These are phyloP conservation scores for Pyrrhia umbra DNA, from an alignment of 2,888 invertebrate species.

Conservation along the genomic window DNA sequence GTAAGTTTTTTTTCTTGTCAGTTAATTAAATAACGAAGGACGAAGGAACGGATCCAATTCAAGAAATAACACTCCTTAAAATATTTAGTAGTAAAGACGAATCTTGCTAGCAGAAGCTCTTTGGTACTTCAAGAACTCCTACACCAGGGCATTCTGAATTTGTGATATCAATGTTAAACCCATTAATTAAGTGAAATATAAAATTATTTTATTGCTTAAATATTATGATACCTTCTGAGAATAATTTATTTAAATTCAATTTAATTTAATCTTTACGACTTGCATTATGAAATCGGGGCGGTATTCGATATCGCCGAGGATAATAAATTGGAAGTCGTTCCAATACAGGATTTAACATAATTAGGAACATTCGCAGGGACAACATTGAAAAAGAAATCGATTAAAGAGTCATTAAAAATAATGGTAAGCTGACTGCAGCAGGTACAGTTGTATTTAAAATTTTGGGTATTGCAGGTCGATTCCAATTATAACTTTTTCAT, in stretches of 20 bases:
- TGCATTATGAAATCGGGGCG: slow-evolving; percentile 23
- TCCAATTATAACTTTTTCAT: neutral
- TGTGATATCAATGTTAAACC: too few species aligned
- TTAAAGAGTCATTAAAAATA: slow-evolving; percentile 40
- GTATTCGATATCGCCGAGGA: slow-evolving; percentile 4
- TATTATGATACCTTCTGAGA: neutral
- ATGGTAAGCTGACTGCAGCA: neutral
- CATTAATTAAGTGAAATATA: too few species aligned
- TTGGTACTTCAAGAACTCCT: too few species aligned
- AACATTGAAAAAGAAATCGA: slow-evolving; percentile 8
- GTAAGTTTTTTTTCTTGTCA: neutral
- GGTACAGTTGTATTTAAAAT: neutral
- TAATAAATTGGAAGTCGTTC: slow-evolving; percentile 36
- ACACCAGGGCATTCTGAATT: too few species aligned
- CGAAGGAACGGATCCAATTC: neutral
- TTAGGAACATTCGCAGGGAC: slow-evolving; percentile 16
- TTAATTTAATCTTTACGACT: slow-evolving; percentile 33
- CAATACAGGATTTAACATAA: slow-evolving; percentile 34
- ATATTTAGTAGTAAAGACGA: neutral
- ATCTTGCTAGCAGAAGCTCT: neutral
- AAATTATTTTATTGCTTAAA: neutral
- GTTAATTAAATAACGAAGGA: neutral
- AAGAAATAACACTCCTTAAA: neutral
- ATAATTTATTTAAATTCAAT: too few species aligned
- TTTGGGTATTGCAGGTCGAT: neutral